Evolutionary conservation across 2,888 invertebrate genomes (phyloP).

Genomic region (Chymomyza procnemis): DNA sequence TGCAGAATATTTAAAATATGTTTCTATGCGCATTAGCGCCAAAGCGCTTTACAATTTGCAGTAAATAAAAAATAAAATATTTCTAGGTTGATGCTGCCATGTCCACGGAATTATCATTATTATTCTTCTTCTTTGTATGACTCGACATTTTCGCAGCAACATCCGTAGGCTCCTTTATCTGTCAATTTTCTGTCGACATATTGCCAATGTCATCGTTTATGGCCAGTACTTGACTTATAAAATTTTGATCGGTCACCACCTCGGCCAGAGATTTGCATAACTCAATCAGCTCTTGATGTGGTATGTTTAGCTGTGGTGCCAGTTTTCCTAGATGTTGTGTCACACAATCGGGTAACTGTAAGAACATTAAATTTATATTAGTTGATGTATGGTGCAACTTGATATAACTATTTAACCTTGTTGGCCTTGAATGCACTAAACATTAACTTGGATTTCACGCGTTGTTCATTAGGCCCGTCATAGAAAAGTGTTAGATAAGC

Average conservation of each 20-base stretch:
- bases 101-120: slow-evolving; percentile 20
- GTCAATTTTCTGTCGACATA: slow-evolving; percentile 86
- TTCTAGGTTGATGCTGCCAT: slow-evolving; percentile 59
- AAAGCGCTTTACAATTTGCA: neutral
- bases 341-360: slow-evolving; percentile 82
- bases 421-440: slow-evolving; percentile 84
- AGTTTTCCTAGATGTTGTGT: slow-evolving; percentile 83
- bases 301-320: slow-evolving; percentile 86
- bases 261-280: slow-evolving; percentile 84
- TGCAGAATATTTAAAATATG: neutral
- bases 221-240: slow-evolving; percentile 86
- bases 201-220: slow-evolving; percentile 90
- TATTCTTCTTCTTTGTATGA: slow-evolving; percentile 14
- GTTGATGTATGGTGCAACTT: neutral
- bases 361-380: neutral
- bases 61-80: neutral
- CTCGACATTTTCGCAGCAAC: slow-evolving; percentile 42
- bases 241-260: slow-evolving; percentile 85
- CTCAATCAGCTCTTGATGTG: slow-evolving; percentile 82
- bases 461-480: slow-evolving; percentile 82
- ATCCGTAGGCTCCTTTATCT: slow-evolving; percentile 74
- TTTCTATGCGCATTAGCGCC: neutral
- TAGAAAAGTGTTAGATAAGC: slow-evolving; percentile 88
- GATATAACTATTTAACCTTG: slow-evolving; percentile 78
- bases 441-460: slow-evolving; percentile 86